Conservation (phyloP, 2,888 invertebrate species). For the Laspeyria flexula region DNA sequence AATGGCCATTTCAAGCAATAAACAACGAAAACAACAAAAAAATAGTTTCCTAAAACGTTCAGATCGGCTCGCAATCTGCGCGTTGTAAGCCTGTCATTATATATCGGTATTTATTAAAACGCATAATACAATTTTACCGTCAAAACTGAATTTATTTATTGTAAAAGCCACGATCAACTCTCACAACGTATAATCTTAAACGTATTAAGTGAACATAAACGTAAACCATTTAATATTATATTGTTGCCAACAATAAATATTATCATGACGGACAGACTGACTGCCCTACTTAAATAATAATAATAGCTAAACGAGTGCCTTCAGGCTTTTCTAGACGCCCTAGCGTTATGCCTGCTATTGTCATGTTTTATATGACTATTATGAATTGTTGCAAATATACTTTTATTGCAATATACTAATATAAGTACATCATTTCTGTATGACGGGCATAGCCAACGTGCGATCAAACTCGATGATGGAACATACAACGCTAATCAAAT, state of each 20-base stretch:
- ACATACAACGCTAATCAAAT: no score
- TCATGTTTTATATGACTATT: not conserved
- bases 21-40: slow-evolving; percentile 12
- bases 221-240: slow-evolving; percentile 49
- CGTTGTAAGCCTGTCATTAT: slow-evolving; percentile 44
- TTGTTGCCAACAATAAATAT: slow-evolving; percentile 51
- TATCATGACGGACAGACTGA: slow-evolving; percentile 32
- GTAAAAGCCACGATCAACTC: slow-evolving; percentile 46
- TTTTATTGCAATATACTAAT: not conserved
- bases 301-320: slow-evolving; percentile 22
- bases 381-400: not conserved
- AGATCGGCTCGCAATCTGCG: slow-evolving; percentile 39
- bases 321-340: slow-evolving; percentile 25
- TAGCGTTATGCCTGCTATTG: slow-evolving; percentile 12
- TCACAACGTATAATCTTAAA: slow-evolving; percentile 54
- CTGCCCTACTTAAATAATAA: slow-evolving; percentile 40
- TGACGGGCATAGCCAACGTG: no score
- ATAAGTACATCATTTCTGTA: no score
- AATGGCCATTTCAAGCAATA: not conserved
- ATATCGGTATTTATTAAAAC: slow-evolving; percentile 48
- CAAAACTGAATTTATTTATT: slow-evolving; percentile 60
- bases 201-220: slow-evolving; percentile 50
- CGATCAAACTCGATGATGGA: no score
- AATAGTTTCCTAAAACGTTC: slow-evolving; percentile 31
- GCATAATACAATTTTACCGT: slow-evolving; percentile 60